These are phyloP conservation scores for Clytia hemisphaerica DNA, from an alignment of 30 jellyfish, hydroid and myxozoan genomes.

Conservation along the genomic window DNA sequence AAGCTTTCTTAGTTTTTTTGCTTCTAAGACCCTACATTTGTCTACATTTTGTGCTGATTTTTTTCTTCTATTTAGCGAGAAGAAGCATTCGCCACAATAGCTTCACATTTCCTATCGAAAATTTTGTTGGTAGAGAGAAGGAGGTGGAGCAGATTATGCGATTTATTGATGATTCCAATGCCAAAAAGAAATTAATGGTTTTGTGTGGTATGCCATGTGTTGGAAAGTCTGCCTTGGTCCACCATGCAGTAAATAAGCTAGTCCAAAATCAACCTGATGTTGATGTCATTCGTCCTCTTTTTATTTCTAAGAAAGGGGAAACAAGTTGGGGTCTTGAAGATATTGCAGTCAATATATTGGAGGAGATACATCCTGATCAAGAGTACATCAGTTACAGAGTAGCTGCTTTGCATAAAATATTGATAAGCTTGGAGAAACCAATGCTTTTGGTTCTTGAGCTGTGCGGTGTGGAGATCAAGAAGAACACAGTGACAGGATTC, in stretches of 20 bases:
- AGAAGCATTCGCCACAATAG: no score
- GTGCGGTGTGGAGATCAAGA: background rate
- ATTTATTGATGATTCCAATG: background rate
- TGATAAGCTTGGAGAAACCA: background rate
- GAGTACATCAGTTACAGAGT: background rate
- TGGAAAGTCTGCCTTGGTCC: slow-evolving; percentile 3
- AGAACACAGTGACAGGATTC: background rate
- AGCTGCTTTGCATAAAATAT: slow-evolving; percentile 3
- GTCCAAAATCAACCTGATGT: background rate
- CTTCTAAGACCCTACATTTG: no score
- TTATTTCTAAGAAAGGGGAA: background rate
- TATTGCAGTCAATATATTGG: slow-evolving; percentile 4
- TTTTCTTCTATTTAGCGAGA: no score
- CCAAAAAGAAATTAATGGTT: background rate
- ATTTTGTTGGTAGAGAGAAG: slow-evolving; percentile 14
- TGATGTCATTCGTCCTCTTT: background rate
- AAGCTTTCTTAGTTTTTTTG: no score
- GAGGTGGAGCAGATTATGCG: background rate
- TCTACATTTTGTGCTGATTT: no score
- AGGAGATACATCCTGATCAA: slow-evolving; percentile 3
- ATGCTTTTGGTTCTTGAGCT: slow-evolving; percentile 9
- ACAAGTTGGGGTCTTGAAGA: slow-evolving; percentile 23
- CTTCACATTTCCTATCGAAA: background rate
- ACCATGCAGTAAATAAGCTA: background rate
- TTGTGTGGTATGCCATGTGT: slow-evolving; percentile 9